Percentiles rank a stretch among this genome's conserved stretches.
Conservation (phyloP, 2,888 invertebrate genomes). For the Aporophyla nigra region DNA sequence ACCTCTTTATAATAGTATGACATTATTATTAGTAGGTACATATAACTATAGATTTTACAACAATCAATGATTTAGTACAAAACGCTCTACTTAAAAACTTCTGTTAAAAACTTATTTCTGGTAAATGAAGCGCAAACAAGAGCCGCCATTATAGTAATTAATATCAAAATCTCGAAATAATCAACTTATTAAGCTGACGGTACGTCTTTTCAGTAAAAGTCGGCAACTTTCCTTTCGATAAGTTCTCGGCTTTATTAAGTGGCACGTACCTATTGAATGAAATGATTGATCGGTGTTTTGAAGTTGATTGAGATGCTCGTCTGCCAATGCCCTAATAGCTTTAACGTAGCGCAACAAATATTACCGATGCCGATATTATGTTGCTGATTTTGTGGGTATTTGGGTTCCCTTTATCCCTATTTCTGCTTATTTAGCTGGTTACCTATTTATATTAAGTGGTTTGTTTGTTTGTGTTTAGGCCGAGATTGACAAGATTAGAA, state of each 20-base stretch:
- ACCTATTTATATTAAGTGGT: background rate
- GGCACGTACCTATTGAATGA: conserved; percentile 46
- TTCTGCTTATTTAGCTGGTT: too few species aligned
- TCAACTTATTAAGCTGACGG: conserved; percentile 46
- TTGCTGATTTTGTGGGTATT: conserved; percentile 19
- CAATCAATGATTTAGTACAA: background rate
- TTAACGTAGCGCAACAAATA: conserved; percentile 52
- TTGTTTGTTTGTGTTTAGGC: too few species aligned
- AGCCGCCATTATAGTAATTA: conserved; percentile 32
- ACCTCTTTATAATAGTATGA: too few species aligned
- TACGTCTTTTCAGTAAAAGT: conserved; percentile 36
- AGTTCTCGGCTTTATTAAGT: conserved; percentile 51
- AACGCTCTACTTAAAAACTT: background rate
- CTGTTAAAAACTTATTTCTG: background rate
- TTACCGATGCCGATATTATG: conserved; percentile 16
- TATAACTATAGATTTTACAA: background rate
- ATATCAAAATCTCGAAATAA: conserved; percentile 51
- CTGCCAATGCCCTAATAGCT: conserved; percentile 40
- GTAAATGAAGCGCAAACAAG: conserved; percentile 7
- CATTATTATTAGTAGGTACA: too few species aligned
- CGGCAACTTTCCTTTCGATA: conserved; percentile 42
- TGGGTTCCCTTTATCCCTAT: background rate
- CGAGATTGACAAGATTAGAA: background rate
- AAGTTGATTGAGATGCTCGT: conserved; percentile 49
- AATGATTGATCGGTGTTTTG: conserved; percentile 60